A percentile compares a stretch with the other conserved stretches of the same genome.
Evolutionary conservation across 2,797 vertebrate species (phyloP).

Genomic region (Nothura maculosa): DNA sequence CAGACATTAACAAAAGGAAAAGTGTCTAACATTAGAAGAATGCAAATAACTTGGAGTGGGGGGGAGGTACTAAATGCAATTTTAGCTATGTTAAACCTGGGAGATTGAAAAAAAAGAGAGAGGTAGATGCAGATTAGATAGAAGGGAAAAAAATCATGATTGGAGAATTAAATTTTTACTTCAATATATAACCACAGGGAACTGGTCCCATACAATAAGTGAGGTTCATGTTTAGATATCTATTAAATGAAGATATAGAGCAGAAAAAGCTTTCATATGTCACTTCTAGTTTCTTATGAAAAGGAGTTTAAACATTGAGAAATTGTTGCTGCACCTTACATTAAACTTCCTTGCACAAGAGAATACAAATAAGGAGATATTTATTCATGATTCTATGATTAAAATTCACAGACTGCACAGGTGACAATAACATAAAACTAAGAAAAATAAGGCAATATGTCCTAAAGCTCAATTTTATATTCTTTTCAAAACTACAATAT

Average conservation of each 20-base stretch:
- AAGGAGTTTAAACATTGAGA: neutral
- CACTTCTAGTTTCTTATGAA: neutral
- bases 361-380: neutral
- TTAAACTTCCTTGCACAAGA: neutral
- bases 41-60: neutral
- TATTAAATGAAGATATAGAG: neutral
- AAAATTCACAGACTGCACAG: neutral
- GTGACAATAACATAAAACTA: neutral
- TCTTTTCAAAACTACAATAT: neutral
- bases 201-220: neutral
- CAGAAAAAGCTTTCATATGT: neutral
- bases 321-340: neutral
- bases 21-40: neutral
- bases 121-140: neutral
- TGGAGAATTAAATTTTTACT: neutral
- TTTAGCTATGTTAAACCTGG: neutral
- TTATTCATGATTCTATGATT: neutral
- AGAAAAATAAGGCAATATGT: neutral
- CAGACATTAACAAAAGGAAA: neutral
- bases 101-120: neutral
- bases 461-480: neutral
- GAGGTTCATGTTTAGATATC: neutral
- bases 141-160: neutral
- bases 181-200: neutral
- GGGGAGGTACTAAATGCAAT: neutral